phyloP scores from a whole-genome alignment of 2,888 invertebrate species.

The Eristalis arbustorum region DNA sequence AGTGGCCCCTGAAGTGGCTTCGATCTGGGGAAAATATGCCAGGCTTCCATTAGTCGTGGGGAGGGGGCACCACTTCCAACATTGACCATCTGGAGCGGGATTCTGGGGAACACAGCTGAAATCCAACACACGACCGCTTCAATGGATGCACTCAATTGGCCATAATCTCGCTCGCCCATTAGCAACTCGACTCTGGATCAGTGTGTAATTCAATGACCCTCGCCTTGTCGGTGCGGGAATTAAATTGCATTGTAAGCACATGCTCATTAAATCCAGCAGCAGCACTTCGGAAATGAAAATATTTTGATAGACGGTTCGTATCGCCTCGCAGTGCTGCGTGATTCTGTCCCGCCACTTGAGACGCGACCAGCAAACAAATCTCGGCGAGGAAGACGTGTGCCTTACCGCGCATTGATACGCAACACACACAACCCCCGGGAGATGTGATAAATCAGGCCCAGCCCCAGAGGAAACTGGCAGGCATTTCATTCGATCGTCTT shows the following conservation, averaged over 20 bases:
- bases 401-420: constrained; percentile 9
- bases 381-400: not conserved
- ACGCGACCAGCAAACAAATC: not conserved
- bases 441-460: constrained; percentile 54
- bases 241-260: constrained; percentile 41
- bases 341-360: constrained; percentile 41
- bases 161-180: constrained; percentile 45
- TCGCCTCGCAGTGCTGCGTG: constrained; percentile 11
- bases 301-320: constrained; percentile 62
- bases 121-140: not conserved
- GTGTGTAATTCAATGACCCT: constrained; percentile 40
- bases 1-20: not conserved
- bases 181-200: constrained; percentile 25
- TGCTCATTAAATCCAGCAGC: constrained; percentile 51
- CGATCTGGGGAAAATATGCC: constrained; percentile 11
- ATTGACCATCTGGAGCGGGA: constrained; percentile 45
- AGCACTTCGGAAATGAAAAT: constrained; percentile 63
- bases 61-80: not conserved
- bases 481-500: constrained; percentile 39
- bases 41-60: constrained; percentile 8
- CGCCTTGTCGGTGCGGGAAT: constrained; percentile 6
- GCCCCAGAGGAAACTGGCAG: not conserved
- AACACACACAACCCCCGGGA: not conserved
- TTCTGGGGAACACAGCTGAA: constrained; percentile 36
- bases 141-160: constrained; percentile 35